Base-by-base conservation (phyloP, 2,888 invertebrate genomes). In the Drosophila leonis region DNA sequence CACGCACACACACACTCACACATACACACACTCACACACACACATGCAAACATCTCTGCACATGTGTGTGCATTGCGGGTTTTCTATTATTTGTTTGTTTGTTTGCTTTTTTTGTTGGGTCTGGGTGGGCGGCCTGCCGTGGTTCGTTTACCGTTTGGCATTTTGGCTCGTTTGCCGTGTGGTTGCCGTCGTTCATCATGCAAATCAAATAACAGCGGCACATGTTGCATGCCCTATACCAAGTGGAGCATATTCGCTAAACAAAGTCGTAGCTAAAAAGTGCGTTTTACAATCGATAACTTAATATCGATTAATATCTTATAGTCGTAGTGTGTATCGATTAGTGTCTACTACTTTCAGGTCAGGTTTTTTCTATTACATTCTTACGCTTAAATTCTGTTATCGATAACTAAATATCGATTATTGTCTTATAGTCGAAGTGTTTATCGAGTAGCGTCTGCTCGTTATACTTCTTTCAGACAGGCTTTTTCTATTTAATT, bases 61-160 rank as follows among this genome's bases (percentile, higher is more conserved):
- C n/a, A 56, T 8, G 8, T 37, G 24, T 48, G 29, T 46, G 4
- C 31, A n/a, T 39, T 60, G 35, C 41, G 27, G 37, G 31, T 57
- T 56, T 56, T 59, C n/a, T 27, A 18, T 52, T 15, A n/a, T 54
- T 41, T 39, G 18, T 31, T 48, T 55, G 24, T 10, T 56, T 46
- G 7, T 20, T 46, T 10, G 1, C 27, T 35, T 33, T 9, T n/a
- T 54, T 41, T n/a, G 37, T 44, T 20, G 33, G 33, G 6, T 29
- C 31, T 49, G 33, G 46, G 54, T 73, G 65, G 65, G 75, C 57
- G 75, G 63, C 64, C 57, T 71, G 63, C 64, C 41, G 27, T 52
- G 56, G 61, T 48, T 73, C 73, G 48, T 73, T 73, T 69, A 69
- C 60, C 56, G 72, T 70, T 65, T 60, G 68, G 68, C 52, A 69